Base-by-base conservation (phyloP, 2,888 invertebrate genomes). In the Caprella mutica region DNA sequence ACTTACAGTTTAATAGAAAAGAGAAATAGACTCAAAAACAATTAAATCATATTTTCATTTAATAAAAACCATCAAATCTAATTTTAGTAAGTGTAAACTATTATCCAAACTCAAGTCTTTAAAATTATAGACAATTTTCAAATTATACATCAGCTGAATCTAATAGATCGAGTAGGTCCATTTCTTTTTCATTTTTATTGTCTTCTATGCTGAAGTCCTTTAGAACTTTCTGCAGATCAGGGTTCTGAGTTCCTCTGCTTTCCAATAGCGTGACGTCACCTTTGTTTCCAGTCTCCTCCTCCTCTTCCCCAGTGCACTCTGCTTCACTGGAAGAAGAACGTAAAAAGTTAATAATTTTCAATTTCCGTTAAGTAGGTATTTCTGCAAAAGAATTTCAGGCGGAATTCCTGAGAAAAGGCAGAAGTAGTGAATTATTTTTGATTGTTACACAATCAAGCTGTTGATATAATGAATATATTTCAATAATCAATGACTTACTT, bases 201-300 rank as follows among this genome's bases (percentile, higher is more conserved):
- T 48, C 48, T 21, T 48, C 48, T 5, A 48, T 19, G 48, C 48
- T 48, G 48, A 48, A 21, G 29, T 48, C 29, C 30, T 48, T 21
- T 5, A 48, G 48, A 17, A 48, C 29, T 30, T 48, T 27, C 48
- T 48, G 48, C 48, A 48, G 30, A 19, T 48, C 48, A 48, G 48
- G 48, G 14, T 27, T 30, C 3, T 30, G 48, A 12, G 48, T 30
- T 2, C 29, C 48, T 27, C 19, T 21, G n/a, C 29, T 12, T 21
- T 30, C n/a, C 29, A 48, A 27, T 21, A n/a, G 29, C 48, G 30
- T 6, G 29, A 48, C 48, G 8, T 27, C 48, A 5, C 17, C 17
- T 1, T 27, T 30, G 12, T 30, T 30, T 6, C 6, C 48, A 24
- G 44, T 21, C 19, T 19, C 48, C 21, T 27, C 48, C 19, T 30